Conservation (phyloP, 2,113 vertebrate species). For the Myanophis thanlyinensis region DNA sequence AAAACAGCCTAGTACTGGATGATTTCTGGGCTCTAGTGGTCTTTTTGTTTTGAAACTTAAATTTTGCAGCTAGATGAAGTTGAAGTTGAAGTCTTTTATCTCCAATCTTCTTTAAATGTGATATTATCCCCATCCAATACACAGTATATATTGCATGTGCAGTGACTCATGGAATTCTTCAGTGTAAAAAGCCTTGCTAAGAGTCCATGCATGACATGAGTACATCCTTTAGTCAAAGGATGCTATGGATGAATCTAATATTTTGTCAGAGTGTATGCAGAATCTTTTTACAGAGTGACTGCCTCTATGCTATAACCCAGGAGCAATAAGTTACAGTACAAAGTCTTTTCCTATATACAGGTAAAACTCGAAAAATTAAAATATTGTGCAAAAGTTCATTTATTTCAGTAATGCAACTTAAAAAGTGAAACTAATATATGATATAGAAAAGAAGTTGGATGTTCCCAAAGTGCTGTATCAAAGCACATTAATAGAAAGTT, state of each 20-base stretch:
- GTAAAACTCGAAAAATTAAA: too few species aligned
- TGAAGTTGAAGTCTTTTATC: not conserved
- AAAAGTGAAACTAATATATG: too few species aligned
- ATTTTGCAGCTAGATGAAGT: not conserved
- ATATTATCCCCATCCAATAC: not conserved
- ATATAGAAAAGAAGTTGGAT: too few species aligned
- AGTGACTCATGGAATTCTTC: not conserved
- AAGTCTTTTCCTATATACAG: too few species aligned
- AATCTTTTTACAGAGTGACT: too few species aligned
- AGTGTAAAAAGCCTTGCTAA: not conserved
- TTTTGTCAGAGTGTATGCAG: too few species aligned
- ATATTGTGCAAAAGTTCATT: too few species aligned
- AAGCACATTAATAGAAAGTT: too few species aligned
- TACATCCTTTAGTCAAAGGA: not conserved
- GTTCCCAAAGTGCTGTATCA: too few species aligned
- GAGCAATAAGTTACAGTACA: too few species aligned
- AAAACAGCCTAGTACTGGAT: not conserved
- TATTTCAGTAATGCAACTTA: too few species aligned
- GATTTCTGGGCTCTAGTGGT: not conserved
- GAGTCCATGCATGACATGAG: not conserved
- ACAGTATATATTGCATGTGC: not conserved
- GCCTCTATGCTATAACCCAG: too few species aligned
- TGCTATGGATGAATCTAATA: not conserved
- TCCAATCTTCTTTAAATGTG: not conserved
- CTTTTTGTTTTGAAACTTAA: not conserved